phyloP scores from a whole-genome alignment of 2,113 vertebrate genomes.

The Engraulis encrasicolus region DNA sequence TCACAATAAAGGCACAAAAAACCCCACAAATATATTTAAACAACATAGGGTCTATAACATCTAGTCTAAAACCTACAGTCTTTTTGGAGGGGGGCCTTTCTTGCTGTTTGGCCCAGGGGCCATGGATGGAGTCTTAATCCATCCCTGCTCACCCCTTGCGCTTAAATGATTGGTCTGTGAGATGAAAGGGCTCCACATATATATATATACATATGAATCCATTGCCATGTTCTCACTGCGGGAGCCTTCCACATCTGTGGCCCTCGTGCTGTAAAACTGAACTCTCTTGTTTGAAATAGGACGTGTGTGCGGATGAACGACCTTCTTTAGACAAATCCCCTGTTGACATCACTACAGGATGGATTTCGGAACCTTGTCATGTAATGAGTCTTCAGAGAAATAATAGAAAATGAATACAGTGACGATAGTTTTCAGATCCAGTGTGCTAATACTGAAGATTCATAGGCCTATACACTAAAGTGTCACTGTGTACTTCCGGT shows the following conservation, averaged over 20 bases:
- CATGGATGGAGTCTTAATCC: no score
- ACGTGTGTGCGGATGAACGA: background rate
- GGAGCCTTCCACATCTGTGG: background rate
- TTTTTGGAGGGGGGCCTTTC: no score
- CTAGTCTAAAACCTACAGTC: no score
- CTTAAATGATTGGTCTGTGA: background rate
- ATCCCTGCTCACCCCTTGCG: no score
- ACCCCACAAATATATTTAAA: no score
- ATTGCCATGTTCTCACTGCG: background rate
- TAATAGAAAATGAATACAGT: background rate
- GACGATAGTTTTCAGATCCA: background rate
- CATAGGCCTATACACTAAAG: no score
- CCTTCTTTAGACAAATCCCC: constrained; percentile 11
- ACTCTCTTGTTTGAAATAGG: constrained; percentile 12
- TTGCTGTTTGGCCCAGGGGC: no score
- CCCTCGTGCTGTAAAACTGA: background rate
- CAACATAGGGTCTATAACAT: no score
- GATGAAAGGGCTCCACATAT: background rate
- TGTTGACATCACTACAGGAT: background rate
- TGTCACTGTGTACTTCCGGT: no score
- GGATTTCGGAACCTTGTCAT: background rate
- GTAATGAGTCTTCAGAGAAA: background rate
- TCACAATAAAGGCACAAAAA: no score
- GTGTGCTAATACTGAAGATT: background rate
- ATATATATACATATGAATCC: no score